These are phyloP conservation scores for Esox lucius DNA, from an alignment of 2,797 vertebrate genomes.

Conservation along the genomic window DNA sequence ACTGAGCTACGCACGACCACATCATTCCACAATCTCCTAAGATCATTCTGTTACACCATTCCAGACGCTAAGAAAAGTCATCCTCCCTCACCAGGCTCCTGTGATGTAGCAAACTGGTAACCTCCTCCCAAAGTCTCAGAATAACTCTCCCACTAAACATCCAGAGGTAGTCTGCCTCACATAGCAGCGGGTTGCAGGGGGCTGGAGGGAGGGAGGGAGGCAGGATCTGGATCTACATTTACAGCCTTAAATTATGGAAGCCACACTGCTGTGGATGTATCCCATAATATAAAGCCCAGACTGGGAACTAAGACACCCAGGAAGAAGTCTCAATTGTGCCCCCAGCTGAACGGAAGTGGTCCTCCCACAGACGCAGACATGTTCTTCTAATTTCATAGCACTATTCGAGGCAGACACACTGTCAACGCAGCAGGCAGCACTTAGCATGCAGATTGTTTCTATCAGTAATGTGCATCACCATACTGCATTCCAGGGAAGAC, in stretches of 20 bases:
- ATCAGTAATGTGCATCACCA: conserved; percentile 21
- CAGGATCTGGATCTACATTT: conserved; percentile 45
- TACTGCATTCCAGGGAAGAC: conserved; percentile 9
- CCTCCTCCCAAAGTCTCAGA: neutral
- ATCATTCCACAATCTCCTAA: too few species aligned
- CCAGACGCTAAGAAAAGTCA: too few species aligned
- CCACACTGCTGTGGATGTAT: conserved; percentile 29
- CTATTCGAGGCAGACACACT: conserved; percentile 47
- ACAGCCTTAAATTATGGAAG: conserved; percentile 58
- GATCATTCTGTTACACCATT: too few species aligned
- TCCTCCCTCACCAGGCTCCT: too few species aligned
- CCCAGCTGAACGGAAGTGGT: conserved; percentile 38
- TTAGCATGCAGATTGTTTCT: conserved; percentile 27
- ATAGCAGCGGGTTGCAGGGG: conserved; percentile 7
- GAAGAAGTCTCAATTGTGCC: conserved; percentile 36
- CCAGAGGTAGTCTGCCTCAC: conserved; percentile 18
- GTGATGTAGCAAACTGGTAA: neutral
- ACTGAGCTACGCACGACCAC: too few species aligned
- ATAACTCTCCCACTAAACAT: conserved; percentile 17
- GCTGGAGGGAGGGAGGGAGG: too few species aligned
- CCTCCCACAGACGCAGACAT: conserved; percentile 58
- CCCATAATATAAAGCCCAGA: conserved; percentile 13
- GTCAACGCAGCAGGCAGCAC: conserved; percentile 53
- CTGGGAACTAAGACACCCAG: conserved; percentile 27
- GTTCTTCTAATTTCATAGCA: conserved; percentile 59